A percentile compares a stretch with the other conserved stretches of the same genome.
These are phyloP conservation scores for Esox niger DNA, from an alignment of 2,113 vertebrate species.

Conservation along the genomic window DNA sequence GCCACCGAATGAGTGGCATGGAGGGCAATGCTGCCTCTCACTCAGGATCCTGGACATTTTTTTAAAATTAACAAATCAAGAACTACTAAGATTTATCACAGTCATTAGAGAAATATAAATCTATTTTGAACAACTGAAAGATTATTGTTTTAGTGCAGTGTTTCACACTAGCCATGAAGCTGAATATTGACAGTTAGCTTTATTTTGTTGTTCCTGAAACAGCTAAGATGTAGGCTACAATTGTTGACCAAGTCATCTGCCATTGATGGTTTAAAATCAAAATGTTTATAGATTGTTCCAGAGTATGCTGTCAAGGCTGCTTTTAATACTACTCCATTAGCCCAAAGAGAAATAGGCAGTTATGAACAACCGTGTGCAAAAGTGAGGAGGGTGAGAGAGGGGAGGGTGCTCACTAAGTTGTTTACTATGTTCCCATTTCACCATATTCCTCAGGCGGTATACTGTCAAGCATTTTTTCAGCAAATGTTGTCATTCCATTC, in stretches of 20 bases:
- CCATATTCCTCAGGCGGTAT: constrained; percentile 32
- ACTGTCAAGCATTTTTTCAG: constrained; percentile 15
- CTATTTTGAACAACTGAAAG: no score
- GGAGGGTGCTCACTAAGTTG: constrained; percentile 60
- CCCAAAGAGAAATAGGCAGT: constrained; percentile 73
- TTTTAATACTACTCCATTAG: constrained; percentile 57
- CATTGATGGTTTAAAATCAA: not conserved
- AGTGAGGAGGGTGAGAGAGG: constrained; percentile 53
- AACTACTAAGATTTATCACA: no score
- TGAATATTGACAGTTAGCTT: no score
- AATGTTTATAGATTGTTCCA: constrained; percentile 41
- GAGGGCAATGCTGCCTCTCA: no score
- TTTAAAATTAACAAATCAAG: no score
- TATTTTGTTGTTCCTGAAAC: no score
- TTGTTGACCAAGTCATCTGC: not conserved
- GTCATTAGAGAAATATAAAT: no score
- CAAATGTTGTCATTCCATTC: not conserved
- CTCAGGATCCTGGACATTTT: no score
- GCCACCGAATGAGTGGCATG: no score
- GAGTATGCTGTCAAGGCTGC: constrained; percentile 55
- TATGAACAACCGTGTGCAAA: constrained; percentile 75
- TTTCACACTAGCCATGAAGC: no score
- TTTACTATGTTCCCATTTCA: constrained; percentile 65
- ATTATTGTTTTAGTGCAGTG: no score
- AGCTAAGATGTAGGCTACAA: not conserved